Evolutionary conservation across 2,797 vertebrate genomes (phyloP).

Genomic region (Myiotriccus ornatus): DNA sequence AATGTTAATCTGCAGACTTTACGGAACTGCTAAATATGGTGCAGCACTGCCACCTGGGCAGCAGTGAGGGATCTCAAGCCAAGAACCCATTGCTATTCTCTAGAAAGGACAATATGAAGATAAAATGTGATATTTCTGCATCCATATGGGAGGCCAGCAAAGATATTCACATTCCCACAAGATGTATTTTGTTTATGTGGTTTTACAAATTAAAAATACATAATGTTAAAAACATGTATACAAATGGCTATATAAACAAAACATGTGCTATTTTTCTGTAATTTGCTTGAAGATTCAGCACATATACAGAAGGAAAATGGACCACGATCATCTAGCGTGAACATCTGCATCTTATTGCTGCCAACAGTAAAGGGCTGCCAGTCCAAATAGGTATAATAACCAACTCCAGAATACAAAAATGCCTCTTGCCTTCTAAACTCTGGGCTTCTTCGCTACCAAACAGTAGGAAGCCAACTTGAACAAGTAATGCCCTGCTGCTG

Average conservation of each 20-base stretch:
- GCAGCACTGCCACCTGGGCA: background rate
- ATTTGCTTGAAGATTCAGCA: background rate
- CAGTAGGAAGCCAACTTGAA: background rate
- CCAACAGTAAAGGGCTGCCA: background rate
- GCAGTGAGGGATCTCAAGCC: background rate
- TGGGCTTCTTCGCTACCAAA: background rate
- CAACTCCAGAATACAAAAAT: background rate
- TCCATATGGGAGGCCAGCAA: background rate
- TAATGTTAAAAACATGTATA: background rate
- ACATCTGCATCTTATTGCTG: conserved; percentile 25
- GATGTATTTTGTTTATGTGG: background rate
- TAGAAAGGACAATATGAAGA: background rate
- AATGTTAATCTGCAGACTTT: background rate
- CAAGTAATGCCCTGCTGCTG: background rate
- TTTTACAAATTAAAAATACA: background rate
- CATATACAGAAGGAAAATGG: background rate
- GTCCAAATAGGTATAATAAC: background rate
- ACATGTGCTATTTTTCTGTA: background rate
- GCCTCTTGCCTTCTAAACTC: background rate
- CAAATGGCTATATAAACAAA: background rate
- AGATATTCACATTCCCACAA: background rate
- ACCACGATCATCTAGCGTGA: background rate
- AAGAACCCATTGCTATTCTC: background rate
- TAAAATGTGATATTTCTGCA: background rate
- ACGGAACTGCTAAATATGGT: background rate